Conservation (phyloP, 2,113 vertebrate genomes). For the Amia ocellicauda region DNA sequence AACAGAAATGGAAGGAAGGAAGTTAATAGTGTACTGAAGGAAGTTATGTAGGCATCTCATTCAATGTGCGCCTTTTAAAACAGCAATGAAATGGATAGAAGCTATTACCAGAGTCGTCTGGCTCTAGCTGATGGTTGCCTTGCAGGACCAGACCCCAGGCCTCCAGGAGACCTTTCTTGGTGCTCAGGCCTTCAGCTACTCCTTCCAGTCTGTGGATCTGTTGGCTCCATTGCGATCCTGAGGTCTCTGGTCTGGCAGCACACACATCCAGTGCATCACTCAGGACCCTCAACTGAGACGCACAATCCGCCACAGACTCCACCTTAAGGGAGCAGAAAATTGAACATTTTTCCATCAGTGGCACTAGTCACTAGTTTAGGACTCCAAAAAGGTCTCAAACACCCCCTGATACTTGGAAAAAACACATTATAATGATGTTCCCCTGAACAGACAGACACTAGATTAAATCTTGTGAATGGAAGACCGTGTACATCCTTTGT, state of each 20-base stretch:
- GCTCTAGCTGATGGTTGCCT: constrained; percentile 79
- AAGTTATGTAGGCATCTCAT: background rate
- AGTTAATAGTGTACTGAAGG: background rate
- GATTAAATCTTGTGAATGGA: background rate
- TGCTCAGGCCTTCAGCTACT: constrained; percentile 61
- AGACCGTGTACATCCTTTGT: background rate
- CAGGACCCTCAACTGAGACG: constrained; percentile 67
- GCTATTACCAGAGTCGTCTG: constrained; percentile 69
- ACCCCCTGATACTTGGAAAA: too few relatives aligned
- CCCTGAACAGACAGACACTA: background rate
- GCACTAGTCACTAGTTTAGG: too few relatives aligned
- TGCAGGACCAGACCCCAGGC: constrained; percentile 76
- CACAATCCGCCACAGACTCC: constrained; percentile 74
- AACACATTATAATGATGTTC: too few relatives aligned
- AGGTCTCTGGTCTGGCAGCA: constrained; percentile 52
- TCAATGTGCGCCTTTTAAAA: too few relatives aligned
- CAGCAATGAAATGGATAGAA: too few relatives aligned
- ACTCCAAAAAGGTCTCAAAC: too few relatives aligned
- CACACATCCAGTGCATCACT: constrained; percentile 67
- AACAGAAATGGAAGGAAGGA: background rate
- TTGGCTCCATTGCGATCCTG: constrained; percentile 56
- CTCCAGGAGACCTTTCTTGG: constrained; percentile 77
- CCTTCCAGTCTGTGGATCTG: constrained; percentile 72
- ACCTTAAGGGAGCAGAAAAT: constrained; percentile 57
- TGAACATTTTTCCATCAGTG: too few relatives aligned